Base-by-base conservation (phyloP, 2,888 invertebrate genomes). In the Bombyx huttoni region DNA sequence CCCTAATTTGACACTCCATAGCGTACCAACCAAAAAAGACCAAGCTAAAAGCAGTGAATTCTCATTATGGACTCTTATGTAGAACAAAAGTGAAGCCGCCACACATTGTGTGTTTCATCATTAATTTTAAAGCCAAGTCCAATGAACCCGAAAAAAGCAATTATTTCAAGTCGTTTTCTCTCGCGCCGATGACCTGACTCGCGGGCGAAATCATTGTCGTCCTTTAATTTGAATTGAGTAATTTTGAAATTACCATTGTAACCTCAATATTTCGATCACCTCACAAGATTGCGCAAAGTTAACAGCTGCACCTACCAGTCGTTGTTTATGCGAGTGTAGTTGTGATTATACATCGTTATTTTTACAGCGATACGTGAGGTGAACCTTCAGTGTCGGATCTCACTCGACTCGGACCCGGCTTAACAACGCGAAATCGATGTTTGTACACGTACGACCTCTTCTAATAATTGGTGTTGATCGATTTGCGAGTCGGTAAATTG, bases 401-500 rank as follows among this genome's bases (percentile, higher is more conserved):
- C 82, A 79, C 80, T 78, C 78, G 75, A 74, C 75, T 67, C 69
- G 68, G 68, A 69, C 73, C 65, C 70, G 75, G 76, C 82, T 81
- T 83, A 87, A 85, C 84, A 81, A 83, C 81, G 75, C 80, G 77
- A 85, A 84, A 83, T 83, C 80, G 83, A 80, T 88, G 87, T 87
- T 87, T 88, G 84, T 81, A 86, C 88, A 87, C 87, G 87, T 86
- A 81, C 85, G 78, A 85, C 84, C 85, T 81, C 86, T 78, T 72
- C 82, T 78, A 78, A 84, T 87, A 88, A 86, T 85, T 76, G 77
- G 75, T 78, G 76, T 77, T 82, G 87, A 85, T 84, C 84, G 79
- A 82, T 78, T 81, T 79, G 70, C 64, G 72, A 75, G 73, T 65
- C 78, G 75, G 80, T 81, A 81, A 86, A 86, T 86, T 86, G 78